phyloP scores from a whole-genome alignment of 2,888 invertebrate genomes.

The Ischnura elegans region DNA sequence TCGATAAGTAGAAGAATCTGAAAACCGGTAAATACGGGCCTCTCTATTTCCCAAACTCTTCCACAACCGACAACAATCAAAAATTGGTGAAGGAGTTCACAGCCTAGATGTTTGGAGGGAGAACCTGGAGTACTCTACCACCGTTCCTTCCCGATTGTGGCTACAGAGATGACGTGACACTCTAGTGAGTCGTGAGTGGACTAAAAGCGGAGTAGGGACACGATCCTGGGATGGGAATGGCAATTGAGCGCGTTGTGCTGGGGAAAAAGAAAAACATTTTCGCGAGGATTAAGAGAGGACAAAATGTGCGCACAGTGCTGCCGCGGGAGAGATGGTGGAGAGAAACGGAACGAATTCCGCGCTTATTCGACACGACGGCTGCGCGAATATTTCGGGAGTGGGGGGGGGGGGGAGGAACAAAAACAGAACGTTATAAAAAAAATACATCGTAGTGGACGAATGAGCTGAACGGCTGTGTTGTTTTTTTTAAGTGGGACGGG shows the following conservation, averaged over 20 bases:
- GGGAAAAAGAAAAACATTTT: constrained; percentile 37
- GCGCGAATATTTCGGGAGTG: background rate
- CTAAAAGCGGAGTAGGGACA: background rate
- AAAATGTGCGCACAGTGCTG: background rate
- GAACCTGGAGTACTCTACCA: too few relatives aligned
- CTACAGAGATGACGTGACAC: too few relatives aligned
- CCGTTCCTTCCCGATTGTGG: too few relatives aligned
- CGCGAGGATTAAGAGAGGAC: constrained; percentile 9
- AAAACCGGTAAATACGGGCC: too few relatives aligned
- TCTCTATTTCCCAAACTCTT: too few relatives aligned
- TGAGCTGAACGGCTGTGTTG: background rate
- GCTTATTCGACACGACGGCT: constrained; percentile 10
- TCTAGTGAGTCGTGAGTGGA: background rate
- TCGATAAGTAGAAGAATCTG: too few relatives aligned
- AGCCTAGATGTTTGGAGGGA: too few relatives aligned
- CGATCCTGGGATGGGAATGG: background rate
- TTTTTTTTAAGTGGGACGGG: background rate
- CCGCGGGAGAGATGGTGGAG: background rate
- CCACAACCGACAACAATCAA: too few relatives aligned
- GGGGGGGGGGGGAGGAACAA: too few relatives aligned
- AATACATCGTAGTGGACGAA: background rate
- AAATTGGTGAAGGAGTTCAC: too few relatives aligned
- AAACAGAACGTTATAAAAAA: background rate
- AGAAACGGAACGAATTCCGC: background rate
- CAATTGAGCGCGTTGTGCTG: background rate